Evolutionary conservation across 1,140 invertebrate species (phyloP).

Genomic region (Sitophilus oryzae): DNA sequence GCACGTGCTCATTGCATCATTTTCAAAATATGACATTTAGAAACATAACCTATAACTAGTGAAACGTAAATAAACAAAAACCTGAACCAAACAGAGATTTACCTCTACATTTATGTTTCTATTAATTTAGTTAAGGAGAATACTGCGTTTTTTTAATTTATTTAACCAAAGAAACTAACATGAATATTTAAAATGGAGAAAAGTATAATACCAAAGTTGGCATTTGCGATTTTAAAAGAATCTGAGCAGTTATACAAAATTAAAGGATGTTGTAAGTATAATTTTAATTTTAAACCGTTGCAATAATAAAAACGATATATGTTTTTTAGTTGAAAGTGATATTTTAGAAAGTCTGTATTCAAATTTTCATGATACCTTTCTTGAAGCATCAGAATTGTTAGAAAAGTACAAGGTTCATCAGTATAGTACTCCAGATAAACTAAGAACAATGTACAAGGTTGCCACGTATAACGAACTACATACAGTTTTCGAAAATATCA

Average conservation of each 20-base stretch:
- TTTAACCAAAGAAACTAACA: no score
- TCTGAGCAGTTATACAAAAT: slow-evolving; percentile 23
- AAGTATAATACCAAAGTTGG: slow-evolving; percentile 26
- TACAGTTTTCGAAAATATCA: slow-evolving; percentile 54
- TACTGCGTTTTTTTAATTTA: no score
- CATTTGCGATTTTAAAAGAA: slow-evolving; percentile 27
- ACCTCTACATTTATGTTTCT: no score
- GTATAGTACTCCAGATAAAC: slow-evolving; percentile 42
- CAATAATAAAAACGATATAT: not conserved
- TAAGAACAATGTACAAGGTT: slow-evolving; percentile 50
- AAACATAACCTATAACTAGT: no score
- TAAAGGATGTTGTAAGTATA: slow-evolving; percentile 20
- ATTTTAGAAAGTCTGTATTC: slow-evolving; percentile 50
- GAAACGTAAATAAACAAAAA: no score
- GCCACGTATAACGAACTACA: slow-evolving; percentile 53
- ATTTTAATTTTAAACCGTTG: not conserved
- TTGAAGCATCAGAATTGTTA: slow-evolving; percentile 54
- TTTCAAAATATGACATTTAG: no score
- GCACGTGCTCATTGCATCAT: no score
- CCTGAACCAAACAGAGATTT: no score
- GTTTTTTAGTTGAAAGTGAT: slow-evolving; percentile 45
- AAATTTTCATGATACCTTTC: slow-evolving; percentile 51
- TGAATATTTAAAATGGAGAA: slow-evolving; percentile 13
- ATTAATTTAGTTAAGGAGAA: no score
- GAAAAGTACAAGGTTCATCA: slow-evolving; percentile 49